Evolutionary conservation across 2,797 vertebrate species (phyloP), one percentile per base, ranked within the genome.

Genomic region (Syncerus caffer): DNA sequence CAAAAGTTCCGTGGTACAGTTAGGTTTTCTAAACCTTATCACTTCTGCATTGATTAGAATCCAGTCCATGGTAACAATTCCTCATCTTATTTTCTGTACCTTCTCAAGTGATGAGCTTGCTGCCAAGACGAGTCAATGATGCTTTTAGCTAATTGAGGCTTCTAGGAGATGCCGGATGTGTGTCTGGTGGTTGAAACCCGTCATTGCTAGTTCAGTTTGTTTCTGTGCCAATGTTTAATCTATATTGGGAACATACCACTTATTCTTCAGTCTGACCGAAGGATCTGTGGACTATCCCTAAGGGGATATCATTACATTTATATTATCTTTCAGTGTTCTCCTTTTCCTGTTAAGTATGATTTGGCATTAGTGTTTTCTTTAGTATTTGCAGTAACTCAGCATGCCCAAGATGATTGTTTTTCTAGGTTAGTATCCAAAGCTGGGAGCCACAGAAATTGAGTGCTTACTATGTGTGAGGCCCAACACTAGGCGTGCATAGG

Each of bases 121-220:
- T 93, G 67, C 92, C n/a, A 64, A 45, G 64, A 85, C 31, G 42
- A 90, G 47, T 50, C 64, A 71, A 4, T 10, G 19, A 4, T 51
- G 85, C 92, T 85, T 85, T 84, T 79, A 88, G 57, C 85, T 96
- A 57, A 92, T n/a, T 76, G 90, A 92, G 50, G 50, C 85, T 23
- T 85, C 15, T 38, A 31, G 58, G 51, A 76, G 76, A 45, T 90
- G 76, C 62, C 45, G 55, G 50, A 12, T 88, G 13, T 60, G 60
- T 51, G 34, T 47, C 88, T 53, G 51, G 9, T 62, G 13, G 17
- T 64, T 42, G 53, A 78, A 94, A 55, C 4, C 17, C n/a, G 62
- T 80, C 47, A 34, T 51, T 79, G 42, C 79, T 93, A 15, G 79
- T 51, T 74, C 51, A 51, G 16, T 94, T 86, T 82, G 53, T 85